Conservation (phyloP, 2,888 invertebrate species). For the Hedychridium roseum region DNA sequence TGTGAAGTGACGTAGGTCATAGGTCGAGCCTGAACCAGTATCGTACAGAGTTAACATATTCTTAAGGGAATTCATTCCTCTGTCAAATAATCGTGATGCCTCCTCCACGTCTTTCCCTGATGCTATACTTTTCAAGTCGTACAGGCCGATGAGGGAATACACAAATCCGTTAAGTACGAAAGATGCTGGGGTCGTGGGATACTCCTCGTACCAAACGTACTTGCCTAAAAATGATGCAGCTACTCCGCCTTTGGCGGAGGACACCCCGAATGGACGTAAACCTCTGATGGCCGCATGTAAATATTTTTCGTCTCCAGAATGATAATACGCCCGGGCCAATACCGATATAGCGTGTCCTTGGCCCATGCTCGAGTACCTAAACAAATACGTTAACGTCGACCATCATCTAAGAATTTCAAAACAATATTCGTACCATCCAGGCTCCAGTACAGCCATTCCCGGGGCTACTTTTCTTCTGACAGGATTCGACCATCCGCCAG, state of each 20-base stretch:
- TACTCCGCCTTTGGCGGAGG: slow-evolving; percentile 82
- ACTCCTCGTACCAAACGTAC: slow-evolving; percentile 97
- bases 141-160: slow-evolving; percentile 93
- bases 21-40: slow-evolving; percentile 94
- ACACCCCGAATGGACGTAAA: slow-evolving; percentile 78
- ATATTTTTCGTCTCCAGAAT: slow-evolving; percentile 80
- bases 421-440: slow-evolving; percentile 89
- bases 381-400: slow-evolving; percentile 6
- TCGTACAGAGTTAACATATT: slow-evolving; percentile 90
- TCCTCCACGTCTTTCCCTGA: slow-evolving; percentile 75
- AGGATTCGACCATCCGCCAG: slow-evolving; percentile 94
- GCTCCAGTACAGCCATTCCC: slow-evolving; percentile 79
- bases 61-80: slow-evolving; percentile 88
- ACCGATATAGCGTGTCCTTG: slow-evolving; percentile 97
- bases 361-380: slow-evolving; percentile 96
- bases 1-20: slow-evolving; percentile 94
- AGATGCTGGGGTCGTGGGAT: slow-evolving; percentile 93
- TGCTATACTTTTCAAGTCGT: slow-evolving; percentile 88
- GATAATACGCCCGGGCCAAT: slow-evolving; percentile 88
- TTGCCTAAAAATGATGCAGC: slow-evolving; percentile 85
- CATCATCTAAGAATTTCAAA: background rate
- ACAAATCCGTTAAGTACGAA: slow-evolving; percentile 99
- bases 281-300: slow-evolving; percentile 84
- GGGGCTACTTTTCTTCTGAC: slow-evolving; percentile 80
- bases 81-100: slow-evolving; percentile 79